These are phyloP conservation scores for Octomys mimax DNA, from an alignment of 2,797 vertebrate species.

Conservation along the genomic window DNA sequence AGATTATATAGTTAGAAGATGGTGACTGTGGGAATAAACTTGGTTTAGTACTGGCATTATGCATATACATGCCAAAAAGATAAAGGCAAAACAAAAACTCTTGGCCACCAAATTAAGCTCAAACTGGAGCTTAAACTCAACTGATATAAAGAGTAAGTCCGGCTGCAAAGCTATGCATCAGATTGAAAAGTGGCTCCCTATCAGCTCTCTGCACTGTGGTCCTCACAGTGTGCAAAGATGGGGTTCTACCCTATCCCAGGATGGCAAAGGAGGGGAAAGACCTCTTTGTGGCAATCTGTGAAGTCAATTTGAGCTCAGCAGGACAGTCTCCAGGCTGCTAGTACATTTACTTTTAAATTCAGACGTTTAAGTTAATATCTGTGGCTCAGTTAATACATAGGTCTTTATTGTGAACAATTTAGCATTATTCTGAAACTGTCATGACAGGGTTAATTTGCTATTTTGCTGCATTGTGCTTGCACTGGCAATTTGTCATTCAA, in stretches of 20 bases:
- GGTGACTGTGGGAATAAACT: background rate
- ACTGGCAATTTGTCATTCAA: background rate
- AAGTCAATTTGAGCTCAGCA: background rate
- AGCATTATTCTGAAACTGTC: background rate
- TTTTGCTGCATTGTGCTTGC: background rate
- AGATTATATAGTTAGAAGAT: background rate
- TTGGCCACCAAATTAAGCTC: background rate
- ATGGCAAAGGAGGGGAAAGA: background rate
- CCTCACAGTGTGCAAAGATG: background rate
- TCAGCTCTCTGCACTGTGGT: background rate
- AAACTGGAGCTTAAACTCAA: background rate
- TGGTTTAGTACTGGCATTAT: background rate
- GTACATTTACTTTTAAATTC: background rate
- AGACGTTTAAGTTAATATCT: background rate
- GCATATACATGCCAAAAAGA: background rate
- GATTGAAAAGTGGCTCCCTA: background rate
- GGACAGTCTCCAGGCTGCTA: background rate
- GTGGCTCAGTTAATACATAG: background rate
- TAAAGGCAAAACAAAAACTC: background rate
- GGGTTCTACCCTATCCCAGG: background rate
- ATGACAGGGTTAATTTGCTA: background rate
- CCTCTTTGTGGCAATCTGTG: background rate
- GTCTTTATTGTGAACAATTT: background rate
- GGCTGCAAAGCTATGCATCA: background rate
- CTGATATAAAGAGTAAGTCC: background rate